A percentile compares a stretch with the other conserved stretches of the same genome.
phyloP scores from a whole-genome alignment of 1,140 invertebrate genomes.

The Homarus americanus region DNA sequence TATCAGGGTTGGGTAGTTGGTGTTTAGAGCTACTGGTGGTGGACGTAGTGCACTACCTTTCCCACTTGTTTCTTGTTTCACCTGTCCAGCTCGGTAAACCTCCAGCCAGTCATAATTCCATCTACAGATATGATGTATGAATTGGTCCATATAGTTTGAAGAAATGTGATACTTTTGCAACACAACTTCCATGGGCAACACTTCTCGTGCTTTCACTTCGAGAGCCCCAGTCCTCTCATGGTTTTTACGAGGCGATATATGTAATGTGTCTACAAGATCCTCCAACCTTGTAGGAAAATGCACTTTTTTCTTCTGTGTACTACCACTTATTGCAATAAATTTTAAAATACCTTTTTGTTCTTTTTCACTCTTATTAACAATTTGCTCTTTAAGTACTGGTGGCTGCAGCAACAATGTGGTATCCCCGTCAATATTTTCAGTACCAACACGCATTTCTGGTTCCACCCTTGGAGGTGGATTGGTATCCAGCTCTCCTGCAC shows the following conservation, averaged over 20 bases:
- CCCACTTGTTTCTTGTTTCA: conserved; percentile 25
- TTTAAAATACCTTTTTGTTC: conserved; percentile 6
- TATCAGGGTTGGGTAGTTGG: conserved; percentile 68
- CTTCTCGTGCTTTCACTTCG: conserved; percentile 47
- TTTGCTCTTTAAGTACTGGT: background rate
- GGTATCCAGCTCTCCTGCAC: background rate
- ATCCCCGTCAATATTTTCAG: background rate
- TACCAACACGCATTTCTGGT: background rate
- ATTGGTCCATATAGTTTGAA: conserved; percentile 50
- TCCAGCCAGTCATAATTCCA: conserved; percentile 75
- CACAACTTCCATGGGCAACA: conserved; percentile 40
- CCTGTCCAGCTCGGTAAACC: conserved; percentile 38
- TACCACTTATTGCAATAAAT: background rate
- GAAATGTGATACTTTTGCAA: conserved; percentile 47
- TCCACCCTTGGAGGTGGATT: background rate
- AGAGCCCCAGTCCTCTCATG: conserved; percentile 29
- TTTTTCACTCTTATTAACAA: background rate
- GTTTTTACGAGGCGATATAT: conserved; percentile 65
- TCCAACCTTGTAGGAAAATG: conserved; percentile 50
- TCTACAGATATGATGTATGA: conserved; percentile 59
- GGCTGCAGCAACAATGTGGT: background rate
- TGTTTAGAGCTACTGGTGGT: conserved; percentile 52
- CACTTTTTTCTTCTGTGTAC: conserved; percentile 19
- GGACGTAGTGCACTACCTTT: conserved; percentile 24
- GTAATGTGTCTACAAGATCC: conserved; percentile 37